Percentiles rank a stretch among this genome's conserved stretches.
Evolutionary conservation across 1,140 invertebrate genomes (phyloP).

Genomic region (Pinna nobilis): DNA sequence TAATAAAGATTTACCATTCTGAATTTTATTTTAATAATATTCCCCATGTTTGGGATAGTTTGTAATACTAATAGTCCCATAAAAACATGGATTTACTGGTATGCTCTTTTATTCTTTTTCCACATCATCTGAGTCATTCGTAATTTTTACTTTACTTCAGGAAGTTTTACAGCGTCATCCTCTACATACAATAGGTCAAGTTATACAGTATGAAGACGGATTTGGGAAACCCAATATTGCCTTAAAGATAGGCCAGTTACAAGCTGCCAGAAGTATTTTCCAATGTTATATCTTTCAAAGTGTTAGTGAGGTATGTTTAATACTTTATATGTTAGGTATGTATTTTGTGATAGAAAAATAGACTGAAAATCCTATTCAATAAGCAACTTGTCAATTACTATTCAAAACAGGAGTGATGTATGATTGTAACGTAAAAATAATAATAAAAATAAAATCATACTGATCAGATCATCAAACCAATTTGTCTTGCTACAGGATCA

Average conservation of each 20-base stretch:
- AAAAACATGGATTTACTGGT: too few relatives aligned
- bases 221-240: slow-evolving; percentile 64
- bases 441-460: too few relatives aligned
- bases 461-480: too few relatives aligned
- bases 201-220: slow-evolving; percentile 68
- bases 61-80: too few relatives aligned
- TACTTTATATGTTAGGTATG: background rate
- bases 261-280: slow-evolving; percentile 59
- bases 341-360: background rate
- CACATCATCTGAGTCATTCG: too few relatives aligned
- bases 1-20: too few relatives aligned
- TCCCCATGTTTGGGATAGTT: too few relatives aligned
- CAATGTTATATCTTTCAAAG: slow-evolving; percentile 70
- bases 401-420: background rate
- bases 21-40: too few relatives aligned
- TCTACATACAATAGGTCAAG: slow-evolving; percentile 67
- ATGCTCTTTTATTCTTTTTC: too few relatives aligned
- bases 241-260: slow-evolving; percentile 64
- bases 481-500: too few relatives aligned
- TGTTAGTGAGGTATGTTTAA: slow-evolving; percentile 56
- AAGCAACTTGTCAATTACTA: background rate
- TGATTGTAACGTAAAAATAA: background rate
- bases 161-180: slow-evolving; percentile 69
- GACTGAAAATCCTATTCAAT: background rate
- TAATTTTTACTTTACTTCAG: slow-evolving; percentile 48